Conservation (phyloP, 1,140 invertebrate genomes). For the Drosophila ogumai region DNA sequence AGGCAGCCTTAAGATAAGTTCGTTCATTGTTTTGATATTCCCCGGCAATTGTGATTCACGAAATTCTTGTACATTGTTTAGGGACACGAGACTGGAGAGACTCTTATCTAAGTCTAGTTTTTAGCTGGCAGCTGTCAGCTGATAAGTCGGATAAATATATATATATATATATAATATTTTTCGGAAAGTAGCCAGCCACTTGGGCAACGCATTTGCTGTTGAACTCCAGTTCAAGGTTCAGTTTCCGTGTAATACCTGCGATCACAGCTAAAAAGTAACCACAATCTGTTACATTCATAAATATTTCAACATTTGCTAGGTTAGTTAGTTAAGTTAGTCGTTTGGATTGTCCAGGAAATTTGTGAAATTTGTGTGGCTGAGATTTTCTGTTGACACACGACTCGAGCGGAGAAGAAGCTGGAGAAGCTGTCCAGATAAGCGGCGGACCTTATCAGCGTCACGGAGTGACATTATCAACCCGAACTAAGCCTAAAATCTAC, state of each 20-base stretch:
- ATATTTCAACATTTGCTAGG: constrained; percentile 38
- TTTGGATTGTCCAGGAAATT: constrained; percentile 17
- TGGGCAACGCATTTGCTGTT: constrained; percentile 36
- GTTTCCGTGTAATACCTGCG: neutral
- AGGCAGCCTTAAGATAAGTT: constrained; percentile 26
- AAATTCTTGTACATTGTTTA: constrained; percentile 29
- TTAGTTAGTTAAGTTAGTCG: constrained; percentile 9
- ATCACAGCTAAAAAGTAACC: constrained; percentile 21
- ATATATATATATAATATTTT: constrained; percentile 11
- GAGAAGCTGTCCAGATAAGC: constrained; percentile 54
- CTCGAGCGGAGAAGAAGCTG: constrained; percentile 38
- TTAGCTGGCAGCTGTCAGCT: constrained; percentile 48
- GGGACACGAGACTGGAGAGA: constrained; percentile 35
- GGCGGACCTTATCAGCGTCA: constrained; percentile 58
- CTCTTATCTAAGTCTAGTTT: constrained; percentile 44
- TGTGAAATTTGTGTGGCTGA: constrained; percentile 31
- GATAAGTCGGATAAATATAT: constrained; percentile 31
- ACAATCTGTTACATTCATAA: constrained; percentile 26
- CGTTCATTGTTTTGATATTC: constrained; percentile 9
- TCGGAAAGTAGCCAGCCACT: constrained; percentile 1
- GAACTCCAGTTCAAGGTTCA: constrained; percentile 65
- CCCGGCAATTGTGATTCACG: constrained; percentile 30
- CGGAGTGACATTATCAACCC: constrained; percentile 76
- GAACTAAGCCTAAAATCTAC: constrained; percentile 75
- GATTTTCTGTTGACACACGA: constrained; percentile 58